Percentiles rank a stretch among this genome's conserved stretches.
These are phyloP conservation scores for Scylla paramamosain DNA, from an alignment of 1,140 invertebrate species.

Conservation along the genomic window DNA sequence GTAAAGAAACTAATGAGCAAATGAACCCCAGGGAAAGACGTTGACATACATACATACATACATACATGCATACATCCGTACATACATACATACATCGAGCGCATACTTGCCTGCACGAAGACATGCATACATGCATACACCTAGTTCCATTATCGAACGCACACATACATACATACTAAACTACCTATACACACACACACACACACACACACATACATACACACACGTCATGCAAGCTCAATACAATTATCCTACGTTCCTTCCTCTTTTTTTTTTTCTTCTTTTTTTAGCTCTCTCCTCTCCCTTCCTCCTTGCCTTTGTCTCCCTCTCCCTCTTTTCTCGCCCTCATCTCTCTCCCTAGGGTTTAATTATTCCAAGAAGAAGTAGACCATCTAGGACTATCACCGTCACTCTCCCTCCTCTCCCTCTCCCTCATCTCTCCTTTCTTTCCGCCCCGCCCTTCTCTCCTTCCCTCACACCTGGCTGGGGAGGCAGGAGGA, in stretches of 20 bases:
- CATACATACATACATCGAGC: conserved; percentile 43
- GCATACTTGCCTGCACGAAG: no score
- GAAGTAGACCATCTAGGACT: no score
- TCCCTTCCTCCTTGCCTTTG: neutral
- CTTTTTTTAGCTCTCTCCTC: neutral
- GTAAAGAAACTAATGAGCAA: no score
- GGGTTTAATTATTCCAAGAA: no score
- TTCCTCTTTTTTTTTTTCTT: neutral
- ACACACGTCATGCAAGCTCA: neutral
- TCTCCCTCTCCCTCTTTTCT: neutral
- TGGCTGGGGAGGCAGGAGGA: no score
- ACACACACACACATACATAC: conserved; percentile 55
- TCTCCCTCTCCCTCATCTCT: neutral
- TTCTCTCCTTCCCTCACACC: no score
- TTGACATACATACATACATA: no score
- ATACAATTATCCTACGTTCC: neutral
- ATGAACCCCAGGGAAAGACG: no score
- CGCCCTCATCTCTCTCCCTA: neutral
- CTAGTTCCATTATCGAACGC: no score
- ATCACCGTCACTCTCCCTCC: no score
- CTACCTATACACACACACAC: conserved; percentile 43
- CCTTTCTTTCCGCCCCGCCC: neutral
- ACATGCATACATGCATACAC: conserved; percentile 32
- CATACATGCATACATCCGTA: neutral
- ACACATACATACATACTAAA: conserved; percentile 28